Conservation (phyloP, 2,113 vertebrate species). For the Dipodomys stephensi region DNA sequence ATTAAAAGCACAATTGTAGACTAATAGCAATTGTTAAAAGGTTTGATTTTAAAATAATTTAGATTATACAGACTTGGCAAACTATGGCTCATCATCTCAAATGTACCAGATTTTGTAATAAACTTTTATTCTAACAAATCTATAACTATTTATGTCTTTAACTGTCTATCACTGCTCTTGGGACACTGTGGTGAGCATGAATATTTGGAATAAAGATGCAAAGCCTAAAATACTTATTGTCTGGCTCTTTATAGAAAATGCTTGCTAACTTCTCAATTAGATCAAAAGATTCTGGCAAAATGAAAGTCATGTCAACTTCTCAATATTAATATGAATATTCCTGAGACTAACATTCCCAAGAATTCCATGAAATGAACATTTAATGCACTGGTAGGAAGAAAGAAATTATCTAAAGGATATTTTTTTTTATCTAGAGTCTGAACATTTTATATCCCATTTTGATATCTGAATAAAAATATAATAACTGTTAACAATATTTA, state of each 20-base stretch:
- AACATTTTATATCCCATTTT: not conserved
- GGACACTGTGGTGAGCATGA: not conserved
- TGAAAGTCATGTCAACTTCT: slow-evolving; percentile 38
- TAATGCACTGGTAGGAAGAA: not conserved
- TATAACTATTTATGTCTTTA: not conserved
- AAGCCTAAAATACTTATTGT: not conserved
- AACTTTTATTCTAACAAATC: not conserved
- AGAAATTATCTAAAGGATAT: not conserved
- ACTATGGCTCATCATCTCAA: not conserved
- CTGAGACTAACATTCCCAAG: not conserved
- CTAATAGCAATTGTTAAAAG: slow-evolving; percentile 11
- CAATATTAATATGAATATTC: not conserved
- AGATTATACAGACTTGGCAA: not conserved
- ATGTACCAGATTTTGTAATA: not conserved
- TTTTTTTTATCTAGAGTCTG: not conserved
- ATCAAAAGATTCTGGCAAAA: slow-evolving; percentile 35
- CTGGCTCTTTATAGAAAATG: not conserved
- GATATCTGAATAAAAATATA: not conserved
- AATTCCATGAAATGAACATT: not conserved
- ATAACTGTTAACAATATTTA: not conserved
- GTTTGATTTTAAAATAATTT: slow-evolving; percentile 23
- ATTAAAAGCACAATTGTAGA: not conserved
- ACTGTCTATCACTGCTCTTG: not conserved
- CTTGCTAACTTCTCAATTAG: not conserved
- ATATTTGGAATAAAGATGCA: not conserved